phyloP scores from a whole-genome alignment of 2,797 vertebrate genomes.

The Acipenser oxyrinchus region DNA sequence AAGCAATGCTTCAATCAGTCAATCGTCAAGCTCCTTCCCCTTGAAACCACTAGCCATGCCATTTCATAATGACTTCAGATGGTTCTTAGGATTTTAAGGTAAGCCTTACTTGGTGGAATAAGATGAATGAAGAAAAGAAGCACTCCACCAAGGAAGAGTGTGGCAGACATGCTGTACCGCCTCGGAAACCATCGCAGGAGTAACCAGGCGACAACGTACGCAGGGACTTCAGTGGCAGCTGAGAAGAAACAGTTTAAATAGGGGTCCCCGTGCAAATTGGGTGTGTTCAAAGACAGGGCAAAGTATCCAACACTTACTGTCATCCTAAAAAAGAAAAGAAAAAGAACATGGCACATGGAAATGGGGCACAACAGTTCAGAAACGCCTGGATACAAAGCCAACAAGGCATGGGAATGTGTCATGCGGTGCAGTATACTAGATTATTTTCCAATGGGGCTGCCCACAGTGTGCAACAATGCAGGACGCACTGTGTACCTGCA shows the following conservation, averaged over 20 bases:
- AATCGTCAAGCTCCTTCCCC: too few relatives aligned
- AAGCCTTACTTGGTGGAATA: constrained; percentile 63
- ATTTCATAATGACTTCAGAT: neutral
- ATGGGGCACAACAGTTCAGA: neutral
- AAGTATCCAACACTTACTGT: constrained; percentile 74
- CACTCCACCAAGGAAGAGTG: constrained; percentile 68
- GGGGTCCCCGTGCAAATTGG: constrained; percentile 70
- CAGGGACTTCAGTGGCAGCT: constrained; percentile 67
- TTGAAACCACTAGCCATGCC: too few relatives aligned
- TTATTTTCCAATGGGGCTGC: too few relatives aligned
- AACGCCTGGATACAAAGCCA: too few relatives aligned
- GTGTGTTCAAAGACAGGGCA: constrained; percentile 76
- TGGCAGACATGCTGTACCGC: constrained; percentile 67
- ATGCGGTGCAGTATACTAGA: too few relatives aligned
- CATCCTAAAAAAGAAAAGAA: constrained; percentile 51
- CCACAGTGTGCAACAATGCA: too few relatives aligned
- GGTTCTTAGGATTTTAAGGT: neutral
- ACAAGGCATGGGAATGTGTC: too few relatives aligned
- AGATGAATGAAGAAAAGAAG: constrained; percentile 75
- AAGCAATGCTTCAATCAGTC: too few relatives aligned
- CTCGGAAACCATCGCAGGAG: constrained; percentile 60
- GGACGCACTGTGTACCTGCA: neutral
- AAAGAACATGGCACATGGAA: neutral
- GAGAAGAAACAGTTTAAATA: constrained; percentile 78
- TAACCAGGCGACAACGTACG: constrained; percentile 65